Conservation (phyloP, 2,113 vertebrate species). For the Agelaius phoeniceus region DNA sequence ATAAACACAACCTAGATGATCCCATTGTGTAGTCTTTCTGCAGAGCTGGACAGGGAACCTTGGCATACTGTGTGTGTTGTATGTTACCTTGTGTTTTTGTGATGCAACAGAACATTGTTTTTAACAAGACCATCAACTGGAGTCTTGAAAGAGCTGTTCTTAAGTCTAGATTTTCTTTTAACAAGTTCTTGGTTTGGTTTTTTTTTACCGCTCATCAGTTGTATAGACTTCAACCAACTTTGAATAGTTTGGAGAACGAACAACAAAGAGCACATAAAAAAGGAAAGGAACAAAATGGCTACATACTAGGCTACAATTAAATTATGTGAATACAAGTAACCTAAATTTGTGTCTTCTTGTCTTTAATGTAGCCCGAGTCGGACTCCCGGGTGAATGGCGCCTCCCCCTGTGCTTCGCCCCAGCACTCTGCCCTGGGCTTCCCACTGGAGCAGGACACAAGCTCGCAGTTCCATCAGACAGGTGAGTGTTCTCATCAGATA, state of each 20-base stretch:
- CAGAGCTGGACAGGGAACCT: background rate
- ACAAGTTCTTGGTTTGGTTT: background rate
- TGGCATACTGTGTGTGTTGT: background rate
- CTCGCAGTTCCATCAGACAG: conserved; percentile 82
- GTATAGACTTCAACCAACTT: background rate
- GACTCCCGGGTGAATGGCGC: conserved; percentile 86
- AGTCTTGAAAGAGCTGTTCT: background rate
- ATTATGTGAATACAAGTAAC: background rate
- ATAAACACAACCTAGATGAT: background rate
- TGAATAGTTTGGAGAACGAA: background rate
- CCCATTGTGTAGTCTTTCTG: background rate
- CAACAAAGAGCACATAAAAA: background rate
- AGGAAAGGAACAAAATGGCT: background rate
- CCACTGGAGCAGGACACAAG: conserved; percentile 74
- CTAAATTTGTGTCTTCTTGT: background rate
- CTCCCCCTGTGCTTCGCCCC: conserved; percentile 78
- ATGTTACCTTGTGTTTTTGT: background rate
- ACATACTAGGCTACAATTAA: background rate
- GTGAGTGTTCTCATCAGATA: conserved; percentile 64
- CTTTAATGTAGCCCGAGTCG: conserved; percentile 82
- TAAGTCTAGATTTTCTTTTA: background rate
- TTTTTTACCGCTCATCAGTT: fast-evolving
- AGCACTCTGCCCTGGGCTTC: conserved; percentile 71
- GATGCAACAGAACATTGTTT: background rate
- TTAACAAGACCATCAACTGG: background rate